Conservation (phyloP, 2,113 vertebrate genomes). For the Egretta garzetta region DNA sequence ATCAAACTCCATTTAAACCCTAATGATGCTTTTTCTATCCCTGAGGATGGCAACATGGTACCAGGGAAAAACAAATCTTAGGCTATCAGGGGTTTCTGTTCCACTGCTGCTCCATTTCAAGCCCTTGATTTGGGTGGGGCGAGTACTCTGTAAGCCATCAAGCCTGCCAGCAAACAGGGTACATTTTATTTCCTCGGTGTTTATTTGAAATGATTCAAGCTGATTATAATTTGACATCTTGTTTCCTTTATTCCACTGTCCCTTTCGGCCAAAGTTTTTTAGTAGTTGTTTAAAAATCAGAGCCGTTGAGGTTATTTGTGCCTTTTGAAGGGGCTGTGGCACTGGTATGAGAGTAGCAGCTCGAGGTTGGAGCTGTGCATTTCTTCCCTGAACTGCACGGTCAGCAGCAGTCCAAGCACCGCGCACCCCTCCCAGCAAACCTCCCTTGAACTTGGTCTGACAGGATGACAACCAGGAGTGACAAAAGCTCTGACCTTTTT, state of each 20-base stretch:
- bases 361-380: accelerated
- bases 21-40: constrained; percentile 37
- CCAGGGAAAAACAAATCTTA: constrained; percentile 23
- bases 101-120: constrained; percentile 10
- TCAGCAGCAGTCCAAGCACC: neutral
- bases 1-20: constrained; percentile 31
- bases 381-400: neutral
- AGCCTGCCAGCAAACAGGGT: constrained; percentile 30
- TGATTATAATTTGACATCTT: constrained; percentile 32
- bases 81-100: neutral
- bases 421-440: neutral
- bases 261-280: constrained; percentile 20
- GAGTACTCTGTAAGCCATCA: neutral
- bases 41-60: neutral
- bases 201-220: constrained; percentile 33
- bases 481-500: neutral
- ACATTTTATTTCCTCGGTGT: constrained; percentile 1
- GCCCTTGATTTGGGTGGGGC: constrained; percentile 3
- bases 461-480: neutral
- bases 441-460: neutral
- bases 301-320: neutral
- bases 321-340: neutral
- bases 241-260: constrained; percentile 32
- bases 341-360: neutral
- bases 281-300: neutral